phyloP scores from a whole-genome alignment of 2,113 vertebrate species.

The Hippocampus mohnikei region DNA sequence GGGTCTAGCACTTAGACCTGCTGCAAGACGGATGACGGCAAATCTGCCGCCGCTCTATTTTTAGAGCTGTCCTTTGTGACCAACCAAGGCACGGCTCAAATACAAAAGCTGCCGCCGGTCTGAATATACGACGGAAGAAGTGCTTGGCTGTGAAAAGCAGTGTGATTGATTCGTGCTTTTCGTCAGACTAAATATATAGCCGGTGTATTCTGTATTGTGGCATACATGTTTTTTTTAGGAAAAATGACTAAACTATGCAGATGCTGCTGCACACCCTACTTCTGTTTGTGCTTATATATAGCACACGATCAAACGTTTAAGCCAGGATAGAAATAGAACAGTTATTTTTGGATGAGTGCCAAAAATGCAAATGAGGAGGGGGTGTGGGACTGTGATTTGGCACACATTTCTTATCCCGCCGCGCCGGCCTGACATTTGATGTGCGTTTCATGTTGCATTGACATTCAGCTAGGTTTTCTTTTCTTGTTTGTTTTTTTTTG shows the following conservation, averaged over 20 bases:
- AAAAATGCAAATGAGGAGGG: not conserved
- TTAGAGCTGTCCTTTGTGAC: constrained; percentile 70
- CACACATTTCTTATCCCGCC: not conserved
- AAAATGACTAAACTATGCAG: not conserved
- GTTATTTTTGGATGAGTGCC: constrained; percentile 51
- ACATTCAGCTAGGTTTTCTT: constrained; percentile 53
- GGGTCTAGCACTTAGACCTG: constrained; percentile 33
- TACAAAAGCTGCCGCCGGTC: constrained; percentile 40
- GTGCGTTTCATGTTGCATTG: constrained; percentile 37
- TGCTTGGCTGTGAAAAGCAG: not conserved
- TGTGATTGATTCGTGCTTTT: not conserved
- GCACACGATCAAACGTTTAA: constrained; percentile 28
- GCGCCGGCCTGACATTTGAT: constrained; percentile 49
- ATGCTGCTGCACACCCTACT: not conserved
- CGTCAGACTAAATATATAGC: not conserved
- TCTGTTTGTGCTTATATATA: constrained; percentile 48
- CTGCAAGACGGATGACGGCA: constrained; percentile 33
- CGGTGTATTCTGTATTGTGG: not conserved
- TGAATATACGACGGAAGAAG: constrained; percentile 18
- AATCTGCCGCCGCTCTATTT: constrained; percentile 68
- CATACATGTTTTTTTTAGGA: not conserved
- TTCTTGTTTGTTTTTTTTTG: constrained; percentile 42
- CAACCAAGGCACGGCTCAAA: constrained; percentile 48
- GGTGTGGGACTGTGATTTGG: not conserved
- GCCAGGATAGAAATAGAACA: constrained; percentile 43